Evolutionary conservation across 2,113 vertebrate species (phyloP).

Genomic region (Nyctereutes procyonoides): DNA sequence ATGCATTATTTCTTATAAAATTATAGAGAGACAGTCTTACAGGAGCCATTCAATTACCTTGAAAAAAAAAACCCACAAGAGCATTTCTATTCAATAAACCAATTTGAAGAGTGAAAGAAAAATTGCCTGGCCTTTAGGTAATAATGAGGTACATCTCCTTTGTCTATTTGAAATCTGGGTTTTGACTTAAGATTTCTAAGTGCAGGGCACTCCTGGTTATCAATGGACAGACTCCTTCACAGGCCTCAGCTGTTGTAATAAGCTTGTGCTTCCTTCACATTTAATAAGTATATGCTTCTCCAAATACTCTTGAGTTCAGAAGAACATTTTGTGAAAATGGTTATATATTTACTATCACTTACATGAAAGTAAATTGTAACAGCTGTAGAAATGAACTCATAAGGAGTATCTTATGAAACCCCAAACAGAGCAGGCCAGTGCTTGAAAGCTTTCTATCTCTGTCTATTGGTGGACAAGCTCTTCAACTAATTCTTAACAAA

Average conservation of each 20-base stretch:
- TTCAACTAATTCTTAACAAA: not conserved
- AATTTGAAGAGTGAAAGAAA: slow-evolving; percentile 53
- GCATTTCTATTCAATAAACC: slow-evolving; percentile 56
- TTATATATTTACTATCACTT: not conserved
- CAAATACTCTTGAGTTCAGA: not conserved
- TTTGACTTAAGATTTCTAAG: slow-evolving; percentile 19
- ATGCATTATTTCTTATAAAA: slow-evolving; percentile 29
- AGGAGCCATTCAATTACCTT: slow-evolving; percentile 9
- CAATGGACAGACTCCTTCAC: not conserved
- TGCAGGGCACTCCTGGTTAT: not conserved
- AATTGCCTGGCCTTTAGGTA: not conserved
- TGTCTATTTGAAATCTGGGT: not conserved
- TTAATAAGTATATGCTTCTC: not conserved
- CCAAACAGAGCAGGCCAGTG: not conserved
- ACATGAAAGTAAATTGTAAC: not conserved
- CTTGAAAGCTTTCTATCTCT: not conserved
- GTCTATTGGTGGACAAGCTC: not conserved
- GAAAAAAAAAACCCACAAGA: slow-evolving; percentile 32
- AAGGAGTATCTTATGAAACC: not conserved
- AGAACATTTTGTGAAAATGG: not conserved
- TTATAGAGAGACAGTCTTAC: not conserved
- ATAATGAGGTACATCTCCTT: not conserved
- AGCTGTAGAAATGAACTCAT: not conserved
- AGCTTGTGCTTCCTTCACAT: not conserved
- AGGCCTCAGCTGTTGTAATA: not conserved